Percentiles rank a stretch among this genome's conserved stretches.
Conservation (phyloP, 2,113 vertebrate genomes). For the Noctilio leporinus region DNA sequence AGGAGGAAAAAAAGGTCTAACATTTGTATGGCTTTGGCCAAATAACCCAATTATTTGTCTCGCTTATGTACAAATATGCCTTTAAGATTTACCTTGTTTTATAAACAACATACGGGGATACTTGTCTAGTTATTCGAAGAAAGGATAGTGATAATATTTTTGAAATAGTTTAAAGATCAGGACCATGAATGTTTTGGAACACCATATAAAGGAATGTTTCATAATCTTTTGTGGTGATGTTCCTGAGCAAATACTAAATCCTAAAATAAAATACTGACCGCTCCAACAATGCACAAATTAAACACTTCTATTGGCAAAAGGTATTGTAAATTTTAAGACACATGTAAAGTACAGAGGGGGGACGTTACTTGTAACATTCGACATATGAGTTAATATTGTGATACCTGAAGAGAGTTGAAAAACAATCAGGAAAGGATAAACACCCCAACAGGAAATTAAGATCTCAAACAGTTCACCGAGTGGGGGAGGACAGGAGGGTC, state of each 20-base stretch:
- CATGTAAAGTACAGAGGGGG: background rate
- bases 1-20: background rate
- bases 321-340: background rate
- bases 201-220: background rate
- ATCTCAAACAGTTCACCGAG: background rate
- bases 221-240: background rate
- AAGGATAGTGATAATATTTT: background rate
- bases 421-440: background rate
- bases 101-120: background rate
- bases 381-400: background rate
- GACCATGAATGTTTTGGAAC: background rate
- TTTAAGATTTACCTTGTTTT: background rate
- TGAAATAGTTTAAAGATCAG: background rate
- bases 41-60: background rate
- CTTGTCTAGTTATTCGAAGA: background rate
- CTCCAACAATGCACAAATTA: background rate
- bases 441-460: background rate
- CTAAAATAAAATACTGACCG: background rate
- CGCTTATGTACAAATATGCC: background rate
- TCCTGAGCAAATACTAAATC: background rate
- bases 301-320: background rate
- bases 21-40: background rate
- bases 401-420: background rate
- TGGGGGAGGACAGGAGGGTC: no score
- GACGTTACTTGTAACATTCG: background rate